These are phyloP conservation scores for Clarias fuscus DNA, from an alignment of 2,797 vertebrate genomes.

Conservation along the genomic window DNA sequence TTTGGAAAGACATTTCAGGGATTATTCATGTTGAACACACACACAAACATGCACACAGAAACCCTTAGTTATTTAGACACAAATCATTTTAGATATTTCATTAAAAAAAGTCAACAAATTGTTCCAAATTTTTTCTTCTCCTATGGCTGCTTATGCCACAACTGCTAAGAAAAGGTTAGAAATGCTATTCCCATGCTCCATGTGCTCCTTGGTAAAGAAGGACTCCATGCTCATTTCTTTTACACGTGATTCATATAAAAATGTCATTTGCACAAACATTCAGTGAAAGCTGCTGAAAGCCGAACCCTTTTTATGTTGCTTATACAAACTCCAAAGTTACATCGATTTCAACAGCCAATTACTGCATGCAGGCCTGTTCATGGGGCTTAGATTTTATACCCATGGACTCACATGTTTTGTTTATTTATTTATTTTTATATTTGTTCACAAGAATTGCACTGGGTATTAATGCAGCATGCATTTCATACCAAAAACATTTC, in stretches of 20 bases:
- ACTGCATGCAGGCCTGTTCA: not conserved
- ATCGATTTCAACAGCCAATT: not conserved
- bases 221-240: not conserved
- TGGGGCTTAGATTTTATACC: not conserved
- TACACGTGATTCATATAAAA: not conserved
- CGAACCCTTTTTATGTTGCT: not conserved
- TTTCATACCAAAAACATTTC: conserved; percentile 30
- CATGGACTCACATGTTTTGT: not conserved
- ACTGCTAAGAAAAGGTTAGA: not conserved
- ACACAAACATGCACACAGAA: not conserved
- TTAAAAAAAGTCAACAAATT: no score
- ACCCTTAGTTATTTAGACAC: not conserved
- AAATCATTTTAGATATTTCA: not conserved
- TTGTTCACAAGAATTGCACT: conserved; percentile 24
- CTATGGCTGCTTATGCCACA: not conserved
- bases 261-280: not conserved
- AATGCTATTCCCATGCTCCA: not conserved
- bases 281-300: not conserved
- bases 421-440: conserved; percentile 2
- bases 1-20: not conserved
- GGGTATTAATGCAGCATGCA: conserved; percentile 26
- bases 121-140: not conserved
- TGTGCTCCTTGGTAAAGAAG: not conserved
- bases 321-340: not conserved
- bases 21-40: not conserved